Evolutionary conservation across 1,140 invertebrate species (phyloP).

Genomic region (Hirudo medicinalis): DNA sequence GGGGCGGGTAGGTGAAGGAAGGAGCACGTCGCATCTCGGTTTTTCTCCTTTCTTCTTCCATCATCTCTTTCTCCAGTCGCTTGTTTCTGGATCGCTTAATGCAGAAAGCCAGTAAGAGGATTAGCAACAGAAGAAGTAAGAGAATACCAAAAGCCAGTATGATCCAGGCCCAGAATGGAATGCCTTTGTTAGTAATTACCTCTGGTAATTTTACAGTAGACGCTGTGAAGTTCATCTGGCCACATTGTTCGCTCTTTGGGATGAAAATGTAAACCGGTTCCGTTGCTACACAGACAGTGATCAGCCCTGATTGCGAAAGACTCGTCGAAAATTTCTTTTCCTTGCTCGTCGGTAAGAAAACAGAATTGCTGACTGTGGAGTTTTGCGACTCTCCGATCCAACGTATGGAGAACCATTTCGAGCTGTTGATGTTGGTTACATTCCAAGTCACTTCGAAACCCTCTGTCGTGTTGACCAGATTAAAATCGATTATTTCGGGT

Average conservation of each 20-base stretch:
- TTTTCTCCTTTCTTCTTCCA: not conserved
- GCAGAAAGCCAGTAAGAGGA: not conserved
- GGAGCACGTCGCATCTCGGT: not conserved
- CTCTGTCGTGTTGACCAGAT: not conserved
- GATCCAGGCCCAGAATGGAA: not conserved
- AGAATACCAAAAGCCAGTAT: not conserved
- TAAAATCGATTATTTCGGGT: not conserved
- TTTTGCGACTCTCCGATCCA: not conserved
- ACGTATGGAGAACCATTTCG: not conserved
- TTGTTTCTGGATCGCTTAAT: not conserved
- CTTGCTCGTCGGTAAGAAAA: no score
- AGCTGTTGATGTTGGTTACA: not conserved
- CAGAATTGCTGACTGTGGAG: no score
- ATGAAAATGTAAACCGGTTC: not conserved
- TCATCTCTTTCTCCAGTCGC: not conserved
- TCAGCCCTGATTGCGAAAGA: not conserved
- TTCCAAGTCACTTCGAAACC: constrained; percentile 5
- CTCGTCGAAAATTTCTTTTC: not conserved
- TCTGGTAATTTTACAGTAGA: not conserved
- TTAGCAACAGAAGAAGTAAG: not conserved
- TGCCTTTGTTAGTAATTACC: not conserved
- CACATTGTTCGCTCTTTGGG: not conserved
- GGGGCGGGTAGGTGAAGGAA: not conserved
- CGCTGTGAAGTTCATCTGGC: not conserved
- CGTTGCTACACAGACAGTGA: not conserved